Conservation (phyloP, 2,888 invertebrate species). For the Pyralis farinalis region DNA sequence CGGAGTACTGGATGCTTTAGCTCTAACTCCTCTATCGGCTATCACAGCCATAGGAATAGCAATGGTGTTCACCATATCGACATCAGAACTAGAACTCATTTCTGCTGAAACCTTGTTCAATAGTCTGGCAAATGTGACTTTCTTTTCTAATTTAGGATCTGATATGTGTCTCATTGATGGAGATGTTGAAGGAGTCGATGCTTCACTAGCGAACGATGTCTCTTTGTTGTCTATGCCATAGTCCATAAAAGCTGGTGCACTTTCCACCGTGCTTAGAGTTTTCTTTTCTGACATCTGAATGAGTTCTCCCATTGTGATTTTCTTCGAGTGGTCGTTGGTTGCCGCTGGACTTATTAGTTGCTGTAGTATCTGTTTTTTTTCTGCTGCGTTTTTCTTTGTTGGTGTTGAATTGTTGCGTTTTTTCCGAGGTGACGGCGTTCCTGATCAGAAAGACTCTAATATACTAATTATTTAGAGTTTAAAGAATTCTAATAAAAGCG, state of each 20-base stretch:
- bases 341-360: slow-evolving; percentile 87
- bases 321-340: slow-evolving; percentile 81
- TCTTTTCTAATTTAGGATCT: slow-evolving; percentile 88
- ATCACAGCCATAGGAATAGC: slow-evolving; percentile 72
- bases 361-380: slow-evolving; percentile 89
- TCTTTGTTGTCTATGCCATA: slow-evolving; percentile 79
- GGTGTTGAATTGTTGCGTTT: slow-evolving; percentile 90
- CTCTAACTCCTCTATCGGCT: slow-evolving; percentile 55
- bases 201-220: slow-evolving; percentile 81
- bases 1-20: slow-evolving; percentile 77
- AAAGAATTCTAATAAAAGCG: slow-evolving; percentile 38
- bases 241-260: slow-evolving; percentile 70
- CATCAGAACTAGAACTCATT: slow-evolving; percentile 88
- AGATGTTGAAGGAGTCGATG: slow-evolving; percentile 74
- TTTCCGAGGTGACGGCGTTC: slow-evolving; percentile 89
- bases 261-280: slow-evolving; percentile 67
- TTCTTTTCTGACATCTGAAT: slow-evolving; percentile 86
- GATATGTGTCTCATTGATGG: slow-evolving; percentile 79
- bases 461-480: slow-evolving; percentile 19
- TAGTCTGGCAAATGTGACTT: slow-evolving; percentile 88
- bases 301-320: slow-evolving; percentile 86
- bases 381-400: slow-evolving; percentile 87
- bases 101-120: slow-evolving; percentile 88
- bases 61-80: slow-evolving; percentile 81
- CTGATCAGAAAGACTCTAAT: slow-evolving; percentile 60